These are phyloP conservation scores for Penelope pileata DNA, from an alignment of 2,113 vertebrate species.

Conservation along the genomic window DNA sequence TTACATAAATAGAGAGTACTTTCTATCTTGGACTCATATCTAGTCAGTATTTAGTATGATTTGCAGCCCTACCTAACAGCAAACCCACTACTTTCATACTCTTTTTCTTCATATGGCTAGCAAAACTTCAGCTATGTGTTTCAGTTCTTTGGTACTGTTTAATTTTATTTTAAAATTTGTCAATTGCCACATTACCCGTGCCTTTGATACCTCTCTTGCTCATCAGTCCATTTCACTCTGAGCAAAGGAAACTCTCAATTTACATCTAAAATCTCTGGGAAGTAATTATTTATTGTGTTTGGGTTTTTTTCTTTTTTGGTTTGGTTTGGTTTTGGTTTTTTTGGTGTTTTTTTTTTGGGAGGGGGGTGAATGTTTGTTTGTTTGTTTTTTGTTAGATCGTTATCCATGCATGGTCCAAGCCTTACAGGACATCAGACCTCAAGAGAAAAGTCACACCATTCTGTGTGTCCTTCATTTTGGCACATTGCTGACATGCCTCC, in stretches of 20 bases:
- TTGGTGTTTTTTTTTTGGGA: no score
- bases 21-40: neutral
- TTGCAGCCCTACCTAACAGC: neutral
- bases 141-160: neutral
- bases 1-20: neutral
- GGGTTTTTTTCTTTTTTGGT: no score
- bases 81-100: neutral
- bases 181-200: neutral
- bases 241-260: neutral
- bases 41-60: neutral
- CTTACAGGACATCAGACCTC: neutral
- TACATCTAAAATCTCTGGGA: neutral
- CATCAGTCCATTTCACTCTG: neutral
- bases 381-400: no score
- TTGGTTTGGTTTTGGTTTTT: no score
- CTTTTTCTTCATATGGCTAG: neutral
- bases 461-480: neutral
- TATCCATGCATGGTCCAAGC: no score
- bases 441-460: neutral
- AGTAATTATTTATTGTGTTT: neutral
- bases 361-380: no score
- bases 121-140: neutral
- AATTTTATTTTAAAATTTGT: neutral
- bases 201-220: neutral
- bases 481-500: neutral